These are phyloP conservation scores for Garra rufa DNA, from an alignment of 2,113 vertebrate genomes.

Conservation along the genomic window DNA sequence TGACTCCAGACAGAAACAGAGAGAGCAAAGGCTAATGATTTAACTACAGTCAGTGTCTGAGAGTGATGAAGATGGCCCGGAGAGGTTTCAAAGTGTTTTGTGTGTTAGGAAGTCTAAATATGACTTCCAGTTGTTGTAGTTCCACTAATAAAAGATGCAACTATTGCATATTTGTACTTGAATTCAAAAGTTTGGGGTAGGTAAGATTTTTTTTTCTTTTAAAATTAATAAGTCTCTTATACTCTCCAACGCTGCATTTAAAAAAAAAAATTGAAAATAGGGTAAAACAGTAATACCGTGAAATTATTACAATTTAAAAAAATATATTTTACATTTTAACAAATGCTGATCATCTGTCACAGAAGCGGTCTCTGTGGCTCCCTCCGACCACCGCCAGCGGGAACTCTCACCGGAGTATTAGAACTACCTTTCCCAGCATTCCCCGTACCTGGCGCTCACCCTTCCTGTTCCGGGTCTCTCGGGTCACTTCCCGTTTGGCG, in stretches of 20 bases:
- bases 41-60: background rate
- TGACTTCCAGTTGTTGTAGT: background rate
- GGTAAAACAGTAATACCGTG: background rate
- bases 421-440: too few relatives aligned
- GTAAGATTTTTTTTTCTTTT: background rate
- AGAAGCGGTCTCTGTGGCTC: too few relatives aligned
- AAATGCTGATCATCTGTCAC: too few relatives aligned
- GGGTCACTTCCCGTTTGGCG: too few relatives aligned
- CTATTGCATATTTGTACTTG: background rate
- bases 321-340: background rate
- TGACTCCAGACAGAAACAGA: constrained; percentile 9
- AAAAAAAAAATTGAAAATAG: too few relatives aligned
- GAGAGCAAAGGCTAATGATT: background rate
- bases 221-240: background rate
- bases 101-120: background rate
- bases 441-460: too few relatives aligned
- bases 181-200: background rate
- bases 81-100: background rate
- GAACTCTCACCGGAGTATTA: too few relatives aligned
- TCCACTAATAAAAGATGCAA: background rate
- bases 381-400: too few relatives aligned
- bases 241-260: background rate
- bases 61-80: background rate
- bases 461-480: too few relatives aligned
- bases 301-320: background rate